phyloP scores from a whole-genome alignment of 2,113 vertebrate species.

The Chaetorhynchus papuensis region DNA sequence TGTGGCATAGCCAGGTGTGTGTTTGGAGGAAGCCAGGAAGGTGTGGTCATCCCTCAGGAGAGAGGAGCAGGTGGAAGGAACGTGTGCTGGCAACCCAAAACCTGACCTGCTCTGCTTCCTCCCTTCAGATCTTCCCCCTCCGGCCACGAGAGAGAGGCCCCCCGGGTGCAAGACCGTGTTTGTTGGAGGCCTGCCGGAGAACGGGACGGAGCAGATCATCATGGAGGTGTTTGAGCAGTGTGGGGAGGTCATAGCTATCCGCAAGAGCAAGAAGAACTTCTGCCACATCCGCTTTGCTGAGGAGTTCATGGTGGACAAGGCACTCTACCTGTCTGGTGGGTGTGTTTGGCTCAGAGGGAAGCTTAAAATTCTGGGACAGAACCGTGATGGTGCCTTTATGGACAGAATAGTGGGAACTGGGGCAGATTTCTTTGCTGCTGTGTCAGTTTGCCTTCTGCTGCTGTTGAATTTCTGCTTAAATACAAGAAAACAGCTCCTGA shows the following conservation, averaged over 20 bases:
- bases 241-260: slow-evolving; percentile 90
- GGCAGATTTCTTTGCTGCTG: background rate
- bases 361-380: background rate
- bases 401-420: background rate
- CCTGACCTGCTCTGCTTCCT: background rate
- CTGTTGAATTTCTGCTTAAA: background rate
- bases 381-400: background rate
- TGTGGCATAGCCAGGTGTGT: fast-evolving
- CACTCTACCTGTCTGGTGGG: slow-evolving; percentile 90
- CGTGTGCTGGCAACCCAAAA: background rate
- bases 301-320: slow-evolving; percentile 92
- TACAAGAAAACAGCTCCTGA: background rate
- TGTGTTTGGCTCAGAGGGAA: background rate
- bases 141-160: slow-evolving; percentile 89
- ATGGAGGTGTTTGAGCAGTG: slow-evolving; percentile 95
- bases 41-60: background rate
- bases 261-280: slow-evolving; percentile 97
- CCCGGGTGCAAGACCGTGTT: slow-evolving; percentile 96
- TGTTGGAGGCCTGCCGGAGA: slow-evolving; percentile 93
- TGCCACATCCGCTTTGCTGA: slow-evolving; percentile 94
- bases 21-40: background rate
- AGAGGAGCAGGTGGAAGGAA: background rate
- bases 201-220: slow-evolving; percentile 88
- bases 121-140: slow-evolving; percentile 87
- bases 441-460: background rate